These are phyloP conservation scores for Pipa parva DNA, from an alignment of 2,113 vertebrate genomes.

Conservation along the genomic window DNA sequence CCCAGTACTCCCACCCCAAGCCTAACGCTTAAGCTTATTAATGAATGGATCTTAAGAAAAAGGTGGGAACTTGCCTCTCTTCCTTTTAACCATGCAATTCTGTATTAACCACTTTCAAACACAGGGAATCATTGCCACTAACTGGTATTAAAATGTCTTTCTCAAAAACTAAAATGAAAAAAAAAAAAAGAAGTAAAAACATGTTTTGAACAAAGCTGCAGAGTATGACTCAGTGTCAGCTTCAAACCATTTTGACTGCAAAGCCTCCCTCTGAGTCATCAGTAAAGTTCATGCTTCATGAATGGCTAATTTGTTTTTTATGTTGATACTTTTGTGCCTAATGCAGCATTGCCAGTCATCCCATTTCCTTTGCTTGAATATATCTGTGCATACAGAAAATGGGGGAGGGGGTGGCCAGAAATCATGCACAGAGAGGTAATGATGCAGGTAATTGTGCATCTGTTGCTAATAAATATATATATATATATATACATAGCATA, in stretches of 20 bases:
- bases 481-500: no score
- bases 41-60: no score
- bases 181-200: constrained; percentile 3
- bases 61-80: no score
- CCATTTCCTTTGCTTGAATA: neutral
- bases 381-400: neutral
- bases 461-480: no score
- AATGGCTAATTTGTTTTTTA: constrained; percentile 35
- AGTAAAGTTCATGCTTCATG: constrained; percentile 36
- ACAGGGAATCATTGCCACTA: neutral
- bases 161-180: neutral
- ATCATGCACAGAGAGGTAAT: neutral
- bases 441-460: neutral
- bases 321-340: constrained; percentile 17
- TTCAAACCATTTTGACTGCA: constrained; percentile 22
- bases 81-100: neutral
- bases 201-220: constrained; percentile 29
- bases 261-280: constrained; percentile 37
- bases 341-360: constrained; percentile 2
- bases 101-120: neutral
- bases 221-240: constrained; percentile 38
- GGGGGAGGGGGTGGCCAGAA: neutral
- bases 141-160: constrained; percentile 12
- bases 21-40: no score
- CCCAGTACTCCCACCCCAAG: no score